Percentiles rank a stretch among this genome's conserved stretches.
These are phyloP conservation scores for Volucella bombylans DNA, from an alignment of 2,888 invertebrate species.

Conservation along the genomic window DNA sequence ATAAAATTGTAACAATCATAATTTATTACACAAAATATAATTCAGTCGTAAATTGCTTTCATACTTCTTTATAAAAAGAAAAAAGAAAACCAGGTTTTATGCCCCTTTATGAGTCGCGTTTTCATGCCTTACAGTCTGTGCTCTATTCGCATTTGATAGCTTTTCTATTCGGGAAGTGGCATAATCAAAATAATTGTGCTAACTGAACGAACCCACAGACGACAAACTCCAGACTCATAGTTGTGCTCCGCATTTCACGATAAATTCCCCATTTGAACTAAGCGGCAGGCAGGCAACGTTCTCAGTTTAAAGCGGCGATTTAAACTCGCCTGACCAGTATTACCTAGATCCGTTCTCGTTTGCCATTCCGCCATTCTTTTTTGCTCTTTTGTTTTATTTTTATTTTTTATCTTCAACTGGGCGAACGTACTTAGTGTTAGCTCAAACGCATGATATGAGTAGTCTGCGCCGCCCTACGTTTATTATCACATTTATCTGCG, in stretches of 20 bases:
- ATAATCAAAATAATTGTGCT: slow-evolving; percentile 70
- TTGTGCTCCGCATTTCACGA: slow-evolving; percentile 37
- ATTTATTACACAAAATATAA: not conserved
- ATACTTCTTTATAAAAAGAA: slow-evolving; percentile 39
- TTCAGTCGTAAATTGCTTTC: slow-evolving; percentile 42
- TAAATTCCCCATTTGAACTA: slow-evolving; percentile 25
- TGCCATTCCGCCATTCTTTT: slow-evolving; percentile 51
- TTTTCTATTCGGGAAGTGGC: slow-evolving; percentile 37
- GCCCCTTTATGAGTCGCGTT: slow-evolving; percentile 11
- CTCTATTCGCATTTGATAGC: slow-evolving; percentile 57
- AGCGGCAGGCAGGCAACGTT: slow-evolving; percentile 39
- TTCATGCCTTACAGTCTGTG: slow-evolving; percentile 39
- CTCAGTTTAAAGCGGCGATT: slow-evolving; percentile 52
- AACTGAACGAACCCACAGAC: slow-evolving; percentile 49
- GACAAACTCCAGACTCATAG: slow-evolving; percentile 15
- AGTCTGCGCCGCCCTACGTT: slow-evolving; percentile 11
- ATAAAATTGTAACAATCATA: slow-evolving; percentile 1
- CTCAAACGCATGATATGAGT: slow-evolving; percentile 35
- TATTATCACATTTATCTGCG: slow-evolving; percentile 57
- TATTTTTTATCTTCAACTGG: slow-evolving; percentile 47
- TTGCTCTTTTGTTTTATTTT: slow-evolving; percentile 4
- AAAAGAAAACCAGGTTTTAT: slow-evolving; percentile 17
- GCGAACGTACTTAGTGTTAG: slow-evolving; percentile 51
- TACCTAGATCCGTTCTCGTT: slow-evolving; percentile 66
- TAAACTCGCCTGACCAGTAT: slow-evolving; percentile 73